Base-by-base conservation (phyloP, 2,113 vertebrate species). In the Seriola aureovittata region DNA sequence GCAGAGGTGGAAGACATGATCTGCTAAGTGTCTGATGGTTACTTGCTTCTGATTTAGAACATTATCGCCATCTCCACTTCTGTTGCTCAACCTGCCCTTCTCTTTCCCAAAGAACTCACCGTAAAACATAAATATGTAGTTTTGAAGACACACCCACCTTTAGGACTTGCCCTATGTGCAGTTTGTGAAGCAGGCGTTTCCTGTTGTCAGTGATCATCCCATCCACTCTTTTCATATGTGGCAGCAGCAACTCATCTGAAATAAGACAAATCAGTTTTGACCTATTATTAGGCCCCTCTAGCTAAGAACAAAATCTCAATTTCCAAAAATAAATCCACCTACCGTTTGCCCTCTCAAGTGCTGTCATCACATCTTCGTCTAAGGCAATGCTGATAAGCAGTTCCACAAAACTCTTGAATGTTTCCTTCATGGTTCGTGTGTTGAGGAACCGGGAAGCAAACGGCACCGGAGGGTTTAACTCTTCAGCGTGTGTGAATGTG, bases 401-500 rank as follows among this genome's bases (percentile, higher is more conserved):
- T 87, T 99, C 98, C 94, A 99, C 96, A 66, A 98, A 99, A 94
- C 97, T 98, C 93, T 94, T 98, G 88, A 99, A 99, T 19, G 98
- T 98, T 76, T 99, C 98, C 90, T 98, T 99, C 97, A 98, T 99
- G 67, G 97, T 97, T 92, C 97, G 96, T 50, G 97, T 99, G 90
- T 97, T 99, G 85, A 98, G 96, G 90, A 97, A 96, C 4, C 97
- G 97, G 64, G 97, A 95, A 64, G 97, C 94, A 78, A 97, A 95
- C 0, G 97, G 97, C 80, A 96, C 93, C 19, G 97, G 92, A 78
- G 97, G 95, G 71, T 94, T 95, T 88, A 96, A 94, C 74, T 97
- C 97, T 99, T 99, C n/a, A 72, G 65, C 55, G 63, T 23, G 40
- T 21, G 74, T 29, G 42, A 9, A 52, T 0, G 8, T 62, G 78